A percentile compares a stretch with the other conserved stretches of the same genome.
These are phyloP conservation scores for Tipula confusa DNA, from an alignment of 2,888 invertebrate genomes.

Conservation along the genomic window DNA sequence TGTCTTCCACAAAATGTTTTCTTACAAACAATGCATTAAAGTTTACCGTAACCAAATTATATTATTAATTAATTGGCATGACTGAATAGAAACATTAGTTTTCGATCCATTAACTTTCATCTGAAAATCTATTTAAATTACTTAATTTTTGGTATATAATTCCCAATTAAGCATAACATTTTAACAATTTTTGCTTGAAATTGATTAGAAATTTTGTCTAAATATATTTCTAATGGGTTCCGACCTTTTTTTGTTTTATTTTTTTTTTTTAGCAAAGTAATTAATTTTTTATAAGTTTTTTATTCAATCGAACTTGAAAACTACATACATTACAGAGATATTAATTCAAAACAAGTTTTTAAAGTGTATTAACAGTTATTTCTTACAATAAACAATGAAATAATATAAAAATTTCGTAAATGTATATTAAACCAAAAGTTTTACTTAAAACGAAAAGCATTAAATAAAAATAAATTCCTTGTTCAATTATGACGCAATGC, in stretches of 20 bases:
- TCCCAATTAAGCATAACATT: neutral
- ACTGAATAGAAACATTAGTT: neutral
- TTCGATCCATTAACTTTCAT: slow-evolving; percentile 12
- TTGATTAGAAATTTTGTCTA: neutral
- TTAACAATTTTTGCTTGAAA: neutral
- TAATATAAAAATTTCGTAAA: neutral
- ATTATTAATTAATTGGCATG: slow-evolving; percentile 12
- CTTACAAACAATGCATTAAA: neutral
- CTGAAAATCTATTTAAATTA: neutral
- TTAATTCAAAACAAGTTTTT: neutral
- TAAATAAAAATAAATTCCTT: neutral
- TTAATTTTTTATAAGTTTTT: neutral
- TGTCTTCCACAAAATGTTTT: neutral
- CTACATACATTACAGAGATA: neutral
- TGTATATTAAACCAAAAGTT: neutral
- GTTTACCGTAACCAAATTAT: neutral
- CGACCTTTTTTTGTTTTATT: neutral
- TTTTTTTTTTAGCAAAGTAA: neutral
- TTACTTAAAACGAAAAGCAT: neutral
- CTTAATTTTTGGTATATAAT: neutral
- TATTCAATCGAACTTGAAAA: slow-evolving; percentile 3
- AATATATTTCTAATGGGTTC: neutral
- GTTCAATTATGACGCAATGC: neutral
- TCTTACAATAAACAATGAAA: neutral
- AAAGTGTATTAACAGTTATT: neutral